A percentile compares a stretch with the other conserved stretches of the same genome.
Conservation (phyloP, 2,888 invertebrate genomes). For the Cephus rjabovi region DNA sequence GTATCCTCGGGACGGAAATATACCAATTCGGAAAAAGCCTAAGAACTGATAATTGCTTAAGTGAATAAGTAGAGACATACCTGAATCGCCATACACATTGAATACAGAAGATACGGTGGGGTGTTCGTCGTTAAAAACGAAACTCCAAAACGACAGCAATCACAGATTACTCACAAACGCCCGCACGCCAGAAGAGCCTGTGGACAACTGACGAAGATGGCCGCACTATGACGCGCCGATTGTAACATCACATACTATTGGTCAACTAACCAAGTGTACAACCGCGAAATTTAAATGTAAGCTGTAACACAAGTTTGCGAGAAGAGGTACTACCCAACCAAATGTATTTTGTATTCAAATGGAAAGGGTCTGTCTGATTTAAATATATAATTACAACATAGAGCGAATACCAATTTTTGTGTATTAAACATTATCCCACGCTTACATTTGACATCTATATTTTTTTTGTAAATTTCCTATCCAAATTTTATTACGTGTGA, state of each 20-base stretch:
- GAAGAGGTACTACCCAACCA: not conserved
- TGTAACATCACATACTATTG: conserved; percentile 5
- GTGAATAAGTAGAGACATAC: conserved; percentile 69
- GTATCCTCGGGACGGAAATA: not conserved
- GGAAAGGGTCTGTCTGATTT: not conserved
- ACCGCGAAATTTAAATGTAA: not conserved
- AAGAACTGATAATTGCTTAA: not conserved
- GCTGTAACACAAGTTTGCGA: not conserved
- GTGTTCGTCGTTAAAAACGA: conserved; percentile 61
- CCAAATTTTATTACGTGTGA: not conserved
- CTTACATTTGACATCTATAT: not conserved
- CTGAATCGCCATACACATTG: conserved; percentile 90
- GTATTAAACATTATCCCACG: not conserved
- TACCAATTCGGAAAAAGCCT: not conserved
- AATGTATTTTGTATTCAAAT: not conserved
- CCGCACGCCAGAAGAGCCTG: conserved; percentile 52
- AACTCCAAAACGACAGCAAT: conserved; percentile 48
- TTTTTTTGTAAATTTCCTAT: not conserved
- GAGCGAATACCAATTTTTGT: not conserved
- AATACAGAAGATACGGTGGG: conserved; percentile 72
- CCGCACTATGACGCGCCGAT: conserved; percentile 11
- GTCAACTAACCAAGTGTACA: not conserved
- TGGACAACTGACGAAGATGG: conserved; percentile 55
- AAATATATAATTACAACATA: no score
- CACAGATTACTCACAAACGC: conserved; percentile 46